Evolutionary conservation across 2,113 vertebrate species (phyloP), one percentile per base, ranked within the genome.

Genomic region (Peromyscus maniculatus): DNA sequence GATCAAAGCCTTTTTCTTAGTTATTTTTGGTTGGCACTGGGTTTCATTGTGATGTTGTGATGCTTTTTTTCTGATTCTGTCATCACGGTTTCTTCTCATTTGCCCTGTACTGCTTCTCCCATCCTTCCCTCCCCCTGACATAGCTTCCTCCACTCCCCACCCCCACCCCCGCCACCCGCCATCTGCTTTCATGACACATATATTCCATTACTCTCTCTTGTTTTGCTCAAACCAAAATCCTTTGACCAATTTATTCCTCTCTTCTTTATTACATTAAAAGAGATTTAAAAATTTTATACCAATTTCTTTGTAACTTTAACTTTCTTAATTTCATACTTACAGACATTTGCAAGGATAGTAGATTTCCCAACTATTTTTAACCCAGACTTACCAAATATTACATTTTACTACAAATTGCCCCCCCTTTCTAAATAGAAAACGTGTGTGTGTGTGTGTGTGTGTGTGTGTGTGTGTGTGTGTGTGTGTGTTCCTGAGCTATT

Each of bases 321-420:
- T 52, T 46, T 24, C 39, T 59, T 90, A 71, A 55, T 90, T 93
- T 93, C 33, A 49, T 57, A 69, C 17, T 22, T 84, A 62, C 0
- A 83, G 67, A 66, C 46, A 49, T 75, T 75, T 55, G 55, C 3
- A 92, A 77, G 72, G 95, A 88, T 57, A 80, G 28, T 89, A 69
- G 19, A 90, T 72, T 97, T 93, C 64, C 46, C 21, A 80, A 24
- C 36, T 87, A 83, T 21, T 79, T 92, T 92, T 33, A 11, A 90
- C 52, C 2, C 36, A 77, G 90, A 89, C 91, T 91, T 93, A 55
- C 49, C 69, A 91, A 86, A 78, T 87, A 39, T 78, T 79, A 55
- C 31, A 79, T 55, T 33, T 52, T 79, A 79, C 77, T 33, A 52
- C 46, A 79, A 79, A 52, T 79, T 16, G 1, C 77, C 75, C 26